Evolutionary conservation across 2,113 vertebrate species (phyloP).

Genomic region (Stigmatopora nigra): DNA sequence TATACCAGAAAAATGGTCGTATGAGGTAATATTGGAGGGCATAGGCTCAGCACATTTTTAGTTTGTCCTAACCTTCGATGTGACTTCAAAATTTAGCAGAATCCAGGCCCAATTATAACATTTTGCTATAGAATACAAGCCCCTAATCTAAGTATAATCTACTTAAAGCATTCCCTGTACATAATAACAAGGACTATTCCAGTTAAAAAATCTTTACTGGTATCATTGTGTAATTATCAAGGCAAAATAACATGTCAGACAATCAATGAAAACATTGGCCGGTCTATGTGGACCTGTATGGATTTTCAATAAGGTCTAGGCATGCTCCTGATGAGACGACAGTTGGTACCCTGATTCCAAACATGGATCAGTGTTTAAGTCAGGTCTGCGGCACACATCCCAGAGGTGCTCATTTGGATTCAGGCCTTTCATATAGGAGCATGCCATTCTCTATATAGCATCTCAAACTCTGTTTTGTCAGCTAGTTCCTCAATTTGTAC

Average conservation of each 20-base stretch:
- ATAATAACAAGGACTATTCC: background rate
- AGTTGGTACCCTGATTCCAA: background rate
- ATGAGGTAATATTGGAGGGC: background rate
- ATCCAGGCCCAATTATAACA: background rate
- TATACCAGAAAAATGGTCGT: background rate
- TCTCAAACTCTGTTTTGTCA: background rate
- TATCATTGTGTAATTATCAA: too few species aligned
- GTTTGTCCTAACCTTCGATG: background rate
- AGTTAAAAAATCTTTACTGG: background rate
- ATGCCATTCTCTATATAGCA: background rate
- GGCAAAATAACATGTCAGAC: too few species aligned
- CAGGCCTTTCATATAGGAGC: background rate
- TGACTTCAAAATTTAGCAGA: background rate
- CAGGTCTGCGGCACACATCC: background rate
- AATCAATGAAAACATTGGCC: too few species aligned
- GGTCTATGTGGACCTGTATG: background rate
- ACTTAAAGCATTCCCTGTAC: too few species aligned
- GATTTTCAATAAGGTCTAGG: background rate
- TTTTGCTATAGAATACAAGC: too few species aligned
- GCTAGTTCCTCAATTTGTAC: background rate
- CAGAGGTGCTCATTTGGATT: background rate
- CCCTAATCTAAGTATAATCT: too few species aligned
- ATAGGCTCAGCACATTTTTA: background rate
- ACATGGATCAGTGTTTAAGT: background rate
- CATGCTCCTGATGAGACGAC: background rate